These are phyloP conservation scores for Pterocles gutturalis DNA, from an alignment of 2,113 vertebrate species.

Conservation along the genomic window DNA sequence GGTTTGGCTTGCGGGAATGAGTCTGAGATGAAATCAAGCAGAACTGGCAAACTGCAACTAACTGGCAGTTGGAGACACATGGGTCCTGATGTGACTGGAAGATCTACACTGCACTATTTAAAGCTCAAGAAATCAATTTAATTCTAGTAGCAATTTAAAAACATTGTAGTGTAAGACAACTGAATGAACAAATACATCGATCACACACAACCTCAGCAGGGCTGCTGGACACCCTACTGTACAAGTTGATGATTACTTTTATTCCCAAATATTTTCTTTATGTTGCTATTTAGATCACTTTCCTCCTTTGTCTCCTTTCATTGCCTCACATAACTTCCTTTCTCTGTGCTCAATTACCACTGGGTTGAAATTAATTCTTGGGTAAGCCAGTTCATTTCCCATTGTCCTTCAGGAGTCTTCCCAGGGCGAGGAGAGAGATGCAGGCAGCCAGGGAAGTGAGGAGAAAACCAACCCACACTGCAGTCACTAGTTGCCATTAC, in stretches of 20 bases:
- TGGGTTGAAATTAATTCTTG: neutral
- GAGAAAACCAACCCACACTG: neutral
- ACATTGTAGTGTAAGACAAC: neutral
- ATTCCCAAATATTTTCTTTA: constrained; percentile 16
- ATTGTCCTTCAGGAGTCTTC: neutral
- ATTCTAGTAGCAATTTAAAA: neutral
- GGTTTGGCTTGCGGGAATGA: neutral
- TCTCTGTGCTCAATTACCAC: neutral
- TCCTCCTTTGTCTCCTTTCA: neutral
- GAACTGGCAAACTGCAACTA: constrained; percentile 45
- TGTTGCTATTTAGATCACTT: constrained; percentile 2
- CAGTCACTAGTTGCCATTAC: neutral
- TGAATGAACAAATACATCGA: neutral
- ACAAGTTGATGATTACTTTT: neutral
- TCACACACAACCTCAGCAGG: neutral
- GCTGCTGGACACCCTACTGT: neutral
- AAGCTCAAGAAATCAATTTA: constrained; percentile 37
- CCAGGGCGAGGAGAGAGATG: neutral
- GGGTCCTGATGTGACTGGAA: neutral
- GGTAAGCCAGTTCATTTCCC: neutral
- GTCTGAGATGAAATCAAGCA: constrained; percentile 48
- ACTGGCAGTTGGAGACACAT: neutral
- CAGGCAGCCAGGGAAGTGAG: neutral
- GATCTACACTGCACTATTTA: constrained; percentile 10
- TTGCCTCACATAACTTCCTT: neutral